Evolutionary conservation across 2,797 vertebrate genomes (phyloP), one percentile per base, ranked within the genome.

Genomic region (Saxicola maurus): DNA sequence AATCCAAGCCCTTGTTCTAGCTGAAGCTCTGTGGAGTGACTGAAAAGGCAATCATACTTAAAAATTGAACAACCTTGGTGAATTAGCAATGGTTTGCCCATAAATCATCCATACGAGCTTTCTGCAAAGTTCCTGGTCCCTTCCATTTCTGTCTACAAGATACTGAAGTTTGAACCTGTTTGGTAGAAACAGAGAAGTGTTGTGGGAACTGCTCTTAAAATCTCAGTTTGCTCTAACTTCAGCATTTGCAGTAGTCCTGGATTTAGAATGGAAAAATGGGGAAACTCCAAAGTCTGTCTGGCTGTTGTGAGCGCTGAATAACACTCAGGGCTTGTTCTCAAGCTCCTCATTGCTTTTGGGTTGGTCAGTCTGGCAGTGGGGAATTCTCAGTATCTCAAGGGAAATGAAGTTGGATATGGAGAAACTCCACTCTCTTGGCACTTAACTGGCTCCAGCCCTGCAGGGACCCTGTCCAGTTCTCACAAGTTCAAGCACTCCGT

Each of bases 21-120:
- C 48, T 77, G 80, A 53, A 87, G 30, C 67, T 81, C 17, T 31
- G 57, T 82, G 67, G 61, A 86, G 55, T 73, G 55, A 91, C 85
- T 74, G 82, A 91, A 86, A 87, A 93, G 71, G 78, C 74, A 86
- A 71, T 87, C 74, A 65, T 45, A 82, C 25, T 82, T 90, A 76
- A 69, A 89, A 87, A 87, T 57, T n/a, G 76, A 35, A 55, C 64
- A 53, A 4, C 28, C 67, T 76, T 33, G 48, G 81, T 84, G 61
- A 89, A 82, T 92, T 91, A 91, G 28, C 65, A 65, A 25, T 74
- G 53, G 28, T 67, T 83, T 82, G 35, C 18, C 64, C 40, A 37
- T 89, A 89, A 92, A 81, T 90, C 71, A 86, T 69, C 64, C 10
- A 2, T 19, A 43, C 1, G 4, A 83, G 46, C 59, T 86, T 87